phyloP scores from a whole-genome alignment of 2,113 vertebrate species.

The Anolis carolinensis region DNA sequence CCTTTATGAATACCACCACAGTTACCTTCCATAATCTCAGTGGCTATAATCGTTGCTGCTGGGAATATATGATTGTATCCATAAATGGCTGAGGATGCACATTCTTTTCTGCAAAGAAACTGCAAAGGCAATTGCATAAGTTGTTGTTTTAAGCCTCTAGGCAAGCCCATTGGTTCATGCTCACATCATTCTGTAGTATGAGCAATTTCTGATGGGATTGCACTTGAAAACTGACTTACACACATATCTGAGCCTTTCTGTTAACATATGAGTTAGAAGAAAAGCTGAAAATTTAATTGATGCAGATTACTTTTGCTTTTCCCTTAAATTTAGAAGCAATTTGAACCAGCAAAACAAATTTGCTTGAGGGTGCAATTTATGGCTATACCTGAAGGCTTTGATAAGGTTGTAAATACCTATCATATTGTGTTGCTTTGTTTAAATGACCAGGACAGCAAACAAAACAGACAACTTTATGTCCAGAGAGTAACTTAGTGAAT shows the following conservation, averaged over 20 bases:
- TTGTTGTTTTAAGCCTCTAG: not conserved
- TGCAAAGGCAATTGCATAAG: not conserved
- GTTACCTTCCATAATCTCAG: not conserved
- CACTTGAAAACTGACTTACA: not conserved
- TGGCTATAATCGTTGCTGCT: not conserved
- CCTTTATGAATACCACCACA: not conserved
- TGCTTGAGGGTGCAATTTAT: conserved; percentile 63
- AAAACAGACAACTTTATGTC: conserved; percentile 45
- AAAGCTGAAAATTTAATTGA: conserved; percentile 42
- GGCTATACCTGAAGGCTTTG: conserved; percentile 65
- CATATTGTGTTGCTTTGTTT: conserved; percentile 55
- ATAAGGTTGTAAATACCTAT: conserved; percentile 74
- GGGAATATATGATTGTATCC: not conserved
- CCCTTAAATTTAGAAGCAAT: conserved; percentile 63
- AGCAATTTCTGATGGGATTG: not conserved
- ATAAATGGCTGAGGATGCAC: not conserved
- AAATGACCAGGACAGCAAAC: conserved; percentile 52
- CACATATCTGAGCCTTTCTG: conserved; percentile 9
- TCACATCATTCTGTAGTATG: not conserved
- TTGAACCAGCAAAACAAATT: conserved; percentile 59
- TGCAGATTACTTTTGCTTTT: conserved; percentile 51
- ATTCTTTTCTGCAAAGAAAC: not conserved
- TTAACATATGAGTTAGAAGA: not conserved
- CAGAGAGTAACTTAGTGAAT: conserved; percentile 45
- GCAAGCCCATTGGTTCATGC: not conserved